phyloP scores from a whole-genome alignment of 2,888 invertebrate genomes.

The Balanococcus diminutus region DNA sequence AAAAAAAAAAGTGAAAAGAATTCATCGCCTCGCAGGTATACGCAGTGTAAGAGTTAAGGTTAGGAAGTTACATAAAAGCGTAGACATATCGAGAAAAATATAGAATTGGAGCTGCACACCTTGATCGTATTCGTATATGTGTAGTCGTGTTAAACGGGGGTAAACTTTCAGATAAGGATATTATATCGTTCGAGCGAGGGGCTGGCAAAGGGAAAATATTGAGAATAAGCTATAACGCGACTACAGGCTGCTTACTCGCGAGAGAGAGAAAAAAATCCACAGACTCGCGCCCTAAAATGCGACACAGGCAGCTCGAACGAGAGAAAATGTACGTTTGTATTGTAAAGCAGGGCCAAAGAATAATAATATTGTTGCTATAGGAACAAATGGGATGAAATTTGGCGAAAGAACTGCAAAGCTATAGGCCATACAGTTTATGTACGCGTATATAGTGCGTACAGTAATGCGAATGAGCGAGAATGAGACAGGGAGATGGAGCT shows the following conservation, averaged over 20 bases:
- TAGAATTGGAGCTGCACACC: neutral
- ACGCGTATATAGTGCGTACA: neutral
- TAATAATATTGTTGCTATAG: conserved; percentile 55
- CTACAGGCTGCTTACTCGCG: neutral
- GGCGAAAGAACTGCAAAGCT: conserved; percentile 46
- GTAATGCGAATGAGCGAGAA: neutral
- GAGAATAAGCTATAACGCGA: conserved; percentile 19
- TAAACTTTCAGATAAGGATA: conserved; percentile 14
- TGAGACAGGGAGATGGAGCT: neutral
- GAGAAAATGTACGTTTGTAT: neutral
- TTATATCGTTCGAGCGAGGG: neutral
- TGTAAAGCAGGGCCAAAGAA: conserved; percentile 24
- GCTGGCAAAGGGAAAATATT: neutral
- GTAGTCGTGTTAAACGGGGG: neutral
- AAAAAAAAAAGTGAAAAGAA: conserved; percentile 36
- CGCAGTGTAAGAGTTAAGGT: conserved; percentile 47
- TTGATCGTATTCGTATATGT: neutral
- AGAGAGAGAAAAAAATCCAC: neutral
- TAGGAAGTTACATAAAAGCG: conserved; percentile 20
- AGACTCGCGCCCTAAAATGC: neutral
- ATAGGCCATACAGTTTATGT: neutral
- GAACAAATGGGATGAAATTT: conserved; percentile 55
- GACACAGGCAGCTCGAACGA: neutral
- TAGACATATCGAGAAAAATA: neutral
- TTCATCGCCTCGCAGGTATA: conserved; percentile 1